Conservation (phyloP, 2,888 invertebrate genomes). For the Laothoe populi region DNA sequence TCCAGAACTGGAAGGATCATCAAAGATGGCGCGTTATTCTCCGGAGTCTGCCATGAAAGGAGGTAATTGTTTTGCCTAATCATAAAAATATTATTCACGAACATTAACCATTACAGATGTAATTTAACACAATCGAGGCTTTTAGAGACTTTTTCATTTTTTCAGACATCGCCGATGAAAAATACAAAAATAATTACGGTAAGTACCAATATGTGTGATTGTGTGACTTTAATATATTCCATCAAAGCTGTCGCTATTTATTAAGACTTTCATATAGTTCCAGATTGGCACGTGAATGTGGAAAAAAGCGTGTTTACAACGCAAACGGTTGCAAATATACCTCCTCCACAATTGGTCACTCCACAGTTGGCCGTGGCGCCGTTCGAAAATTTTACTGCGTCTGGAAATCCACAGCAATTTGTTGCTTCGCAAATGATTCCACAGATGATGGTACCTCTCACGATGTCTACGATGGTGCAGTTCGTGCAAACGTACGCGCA, state of each 20-base stretch:
- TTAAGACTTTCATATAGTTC: constrained; percentile 44
- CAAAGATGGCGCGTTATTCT: constrained; percentile 36
- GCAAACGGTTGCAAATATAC: constrained; percentile 1
- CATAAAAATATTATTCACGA: background rate
- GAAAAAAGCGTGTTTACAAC: constrained; percentile 16
- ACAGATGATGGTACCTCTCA: constrained; percentile 38
- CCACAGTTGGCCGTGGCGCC: constrained; percentile 6
- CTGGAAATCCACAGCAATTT: constrained; percentile 16
- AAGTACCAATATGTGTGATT: background rate
- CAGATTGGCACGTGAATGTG: constrained; percentile 59
- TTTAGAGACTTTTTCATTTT: constrained; percentile 8
- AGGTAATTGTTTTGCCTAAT: constrained; percentile 36
- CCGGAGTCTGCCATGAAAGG: constrained; percentile 34
- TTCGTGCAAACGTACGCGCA: constrained; percentile 30
- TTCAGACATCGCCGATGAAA: background rate
- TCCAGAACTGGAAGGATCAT: constrained; percentile 35
- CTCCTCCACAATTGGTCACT: constrained; percentile 11
- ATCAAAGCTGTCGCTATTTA: background rate
- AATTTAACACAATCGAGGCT: background rate
- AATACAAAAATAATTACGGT: background rate
- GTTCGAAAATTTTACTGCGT: background rate
- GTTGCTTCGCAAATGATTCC: constrained; percentile 7
- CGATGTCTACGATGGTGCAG: constrained; percentile 31
- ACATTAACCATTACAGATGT: background rate
- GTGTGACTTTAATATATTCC: background rate